Evolutionary conservation across 2,888 invertebrate species (phyloP).

Genomic region (Ennomos erosarius): DNA sequence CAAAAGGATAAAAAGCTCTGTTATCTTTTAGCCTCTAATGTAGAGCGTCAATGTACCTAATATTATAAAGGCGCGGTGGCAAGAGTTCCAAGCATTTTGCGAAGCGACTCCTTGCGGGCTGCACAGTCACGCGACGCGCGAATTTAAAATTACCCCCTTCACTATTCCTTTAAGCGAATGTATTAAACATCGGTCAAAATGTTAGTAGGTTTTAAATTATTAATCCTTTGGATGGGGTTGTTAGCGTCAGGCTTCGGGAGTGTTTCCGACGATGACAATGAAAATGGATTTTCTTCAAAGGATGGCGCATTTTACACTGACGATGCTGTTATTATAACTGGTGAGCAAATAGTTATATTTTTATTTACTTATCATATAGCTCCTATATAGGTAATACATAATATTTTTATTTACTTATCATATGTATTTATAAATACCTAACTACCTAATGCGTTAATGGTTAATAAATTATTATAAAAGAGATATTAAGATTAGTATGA

Average conservation of each 20-base stretch:
- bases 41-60: constrained; percentile 68
- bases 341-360: constrained; percentile 54
- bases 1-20: constrained; percentile 81
- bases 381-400: no score
- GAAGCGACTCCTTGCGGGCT: constrained; percentile 76
- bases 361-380: no score
- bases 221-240: constrained; percentile 61
- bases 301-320: constrained; percentile 76
- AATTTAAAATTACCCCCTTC: constrained; percentile 33
- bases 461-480: constrained; percentile 2
- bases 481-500: not conserved
- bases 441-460: not conserved
- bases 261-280: constrained; percentile 53
- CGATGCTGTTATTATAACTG: constrained; percentile 79
- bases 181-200: constrained; percentile 51
- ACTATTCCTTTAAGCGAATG: constrained; percentile 56
- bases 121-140: constrained; percentile 72
- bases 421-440: constrained; percentile 3
- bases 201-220: constrained; percentile 60
- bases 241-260: constrained; percentile 62
- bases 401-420: no score
- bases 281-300: constrained; percentile 68
- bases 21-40: constrained; percentile 79
- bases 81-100: constrained; percentile 77
- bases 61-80: constrained; percentile 79